A percentile compares a stretch with the other conserved stretches of the same genome.
These are phyloP conservation scores for Mactromeris polynyma DNA, from an alignment of 2,888 invertebrate genomes.

Conservation along the genomic window DNA sequence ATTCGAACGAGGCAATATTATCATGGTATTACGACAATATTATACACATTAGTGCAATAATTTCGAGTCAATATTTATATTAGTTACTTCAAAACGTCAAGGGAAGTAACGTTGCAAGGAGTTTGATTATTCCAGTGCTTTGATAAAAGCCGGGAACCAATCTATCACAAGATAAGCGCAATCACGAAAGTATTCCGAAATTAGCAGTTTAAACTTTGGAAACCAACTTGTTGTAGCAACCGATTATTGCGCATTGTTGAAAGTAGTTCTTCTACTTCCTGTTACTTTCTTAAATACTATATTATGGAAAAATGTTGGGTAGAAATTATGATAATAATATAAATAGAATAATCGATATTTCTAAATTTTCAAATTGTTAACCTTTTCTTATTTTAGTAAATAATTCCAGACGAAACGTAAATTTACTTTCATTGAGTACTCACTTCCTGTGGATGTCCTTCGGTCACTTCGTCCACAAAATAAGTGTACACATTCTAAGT, in stretches of 20 bases:
- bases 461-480: background rate
- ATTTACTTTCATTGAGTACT: background rate
- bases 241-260: background rate
- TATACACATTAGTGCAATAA: too few species aligned
- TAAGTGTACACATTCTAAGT: background rate
- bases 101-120: too few species aligned
- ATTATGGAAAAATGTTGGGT: background rate
- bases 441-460: conserved; percentile 7
- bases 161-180: too few species aligned
- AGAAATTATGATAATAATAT: background rate
- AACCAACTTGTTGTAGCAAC: conserved; percentile 18
- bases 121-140: background rate
- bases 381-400: background rate
- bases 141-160: background rate
- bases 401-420: background rate
- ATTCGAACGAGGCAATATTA: too few species aligned
- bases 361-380: background rate
- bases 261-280: background rate
- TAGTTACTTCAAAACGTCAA: too few species aligned
- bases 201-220: background rate
- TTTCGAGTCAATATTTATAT: too few species aligned
- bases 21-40: too few species aligned
- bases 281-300: background rate
- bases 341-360: background rate
- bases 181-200: too few species aligned